Evolutionary conservation across 2,888 invertebrate genomes (phyloP), one percentile per base, ranked within the genome.

Genomic region (Heteromurus nitidus): DNA sequence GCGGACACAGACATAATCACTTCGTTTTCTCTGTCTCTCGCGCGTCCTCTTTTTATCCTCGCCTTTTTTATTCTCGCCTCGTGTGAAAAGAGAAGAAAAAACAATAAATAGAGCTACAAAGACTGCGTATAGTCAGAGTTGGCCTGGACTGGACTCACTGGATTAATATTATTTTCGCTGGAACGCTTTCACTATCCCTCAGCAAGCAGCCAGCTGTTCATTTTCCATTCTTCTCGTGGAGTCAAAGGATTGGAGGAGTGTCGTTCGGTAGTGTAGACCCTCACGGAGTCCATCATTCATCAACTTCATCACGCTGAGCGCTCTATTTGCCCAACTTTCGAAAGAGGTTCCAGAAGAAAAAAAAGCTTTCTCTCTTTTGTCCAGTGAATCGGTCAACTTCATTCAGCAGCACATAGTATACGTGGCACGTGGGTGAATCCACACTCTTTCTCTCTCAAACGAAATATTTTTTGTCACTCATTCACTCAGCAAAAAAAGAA

Each of bases 251-350:
- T 24, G 2, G 3, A 3, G 64, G 16, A 53, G 53, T 64, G 65
- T 58, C 26, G 47, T n/a, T n/a, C n/a, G 30, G 67, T 36, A 42
- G 53, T n/a, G n/a, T n/a, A 42, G 67, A 58, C 72, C 79, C 72
- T 50, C n/a, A 62, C 50, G 55, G 79, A 80, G 79, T 80, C 72
- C 67, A 80, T 80, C 79, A 80, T 80, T 80, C 79, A 80, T 80
- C 79, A 80, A 80, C 79, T 72, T 80, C 79, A 80, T 72, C 79
- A 53, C 64, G 69, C 79, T 64, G 70, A 30, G 70, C 77, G 44
- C 47, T 9, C 36, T 68, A 44, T 58, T 64, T 31, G n/a, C n/a
- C n/a, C n/a, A n/a, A n/a, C n/a, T n/a, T n/a, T n/a, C n/a, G n/a
- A n/a, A n/a, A n/a, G n/a, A n/a, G n/a, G n/a, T n/a, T 24, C 60